Percentiles rank a stretch among this genome's conserved stretches.
phyloP scores from a whole-genome alignment of 2,113 vertebrate genomes.

The Calonectris borealis region DNA sequence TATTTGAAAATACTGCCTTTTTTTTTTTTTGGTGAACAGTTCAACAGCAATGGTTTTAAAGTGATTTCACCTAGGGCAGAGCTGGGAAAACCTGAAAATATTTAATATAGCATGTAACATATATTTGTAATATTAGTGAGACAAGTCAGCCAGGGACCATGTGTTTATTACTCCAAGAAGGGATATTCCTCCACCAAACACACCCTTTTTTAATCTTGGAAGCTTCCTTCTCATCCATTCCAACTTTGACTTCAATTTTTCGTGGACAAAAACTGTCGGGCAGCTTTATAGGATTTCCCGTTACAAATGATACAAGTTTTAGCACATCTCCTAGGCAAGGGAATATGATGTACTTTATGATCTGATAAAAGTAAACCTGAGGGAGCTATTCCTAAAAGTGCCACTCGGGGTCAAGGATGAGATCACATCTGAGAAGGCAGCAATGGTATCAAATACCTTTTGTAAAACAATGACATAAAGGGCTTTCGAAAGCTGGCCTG shows the following conservation, averaged over 20 bases:
- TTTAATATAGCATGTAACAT: neutral
- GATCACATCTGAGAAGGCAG: conserved; percentile 50
- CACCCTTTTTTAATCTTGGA: neutral
- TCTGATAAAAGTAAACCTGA: conserved; percentile 53
- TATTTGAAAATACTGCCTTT: neutral
- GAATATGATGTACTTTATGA: conserved; percentile 51
- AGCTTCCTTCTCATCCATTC: conserved; percentile 27
- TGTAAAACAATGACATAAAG: conserved; percentile 36
- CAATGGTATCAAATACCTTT: conserved; percentile 45
- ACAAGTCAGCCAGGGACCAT: neutral
- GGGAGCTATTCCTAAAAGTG: conserved; percentile 60
- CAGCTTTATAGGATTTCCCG: conserved; percentile 60
- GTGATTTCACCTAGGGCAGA: neutral
- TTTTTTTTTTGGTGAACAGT: neutral
- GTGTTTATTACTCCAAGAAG: neutral
- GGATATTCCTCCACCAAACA: neutral
- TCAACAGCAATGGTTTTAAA: neutral
- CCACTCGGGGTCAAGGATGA: conserved; percentile 58
- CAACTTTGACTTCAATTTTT: conserved; percentile 44
- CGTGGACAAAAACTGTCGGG: neutral
- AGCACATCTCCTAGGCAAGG: conserved; percentile 39
- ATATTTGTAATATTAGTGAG: neutral
- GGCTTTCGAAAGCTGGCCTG: conserved; percentile 18
- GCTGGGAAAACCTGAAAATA: neutral
- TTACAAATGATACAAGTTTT: conserved; percentile 52